Percentiles rank a stretch among this genome's conserved stretches.
These are phyloP conservation scores for Piprites chloris DNA, from an alignment of 2,113 vertebrate genomes.

Conservation along the genomic window DNA sequence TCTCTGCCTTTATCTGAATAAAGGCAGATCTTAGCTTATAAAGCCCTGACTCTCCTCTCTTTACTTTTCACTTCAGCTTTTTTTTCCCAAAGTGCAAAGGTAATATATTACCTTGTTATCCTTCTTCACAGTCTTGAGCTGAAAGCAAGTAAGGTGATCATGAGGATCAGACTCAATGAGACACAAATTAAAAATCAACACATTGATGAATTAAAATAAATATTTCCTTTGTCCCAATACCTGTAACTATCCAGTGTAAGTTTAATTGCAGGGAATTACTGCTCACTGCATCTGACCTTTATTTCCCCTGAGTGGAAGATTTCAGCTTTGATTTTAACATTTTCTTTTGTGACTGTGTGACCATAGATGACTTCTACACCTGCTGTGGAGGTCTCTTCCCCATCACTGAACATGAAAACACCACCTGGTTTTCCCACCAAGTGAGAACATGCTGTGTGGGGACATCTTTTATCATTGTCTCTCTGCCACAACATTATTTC, in stretches of 20 bases:
- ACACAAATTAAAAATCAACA: background rate
- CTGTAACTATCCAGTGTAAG: background rate
- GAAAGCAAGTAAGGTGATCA: background rate
- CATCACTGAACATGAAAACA: background rate
- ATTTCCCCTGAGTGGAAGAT: background rate
- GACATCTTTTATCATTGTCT: background rate
- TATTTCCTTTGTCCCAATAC: background rate
- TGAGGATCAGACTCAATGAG: background rate
- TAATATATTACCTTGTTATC: background rate
- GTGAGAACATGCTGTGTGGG: background rate
- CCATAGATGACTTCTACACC: background rate
- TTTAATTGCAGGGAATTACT: background rate
- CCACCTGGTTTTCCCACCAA: background rate
- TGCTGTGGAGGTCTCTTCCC: background rate
- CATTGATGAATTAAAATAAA: background rate
- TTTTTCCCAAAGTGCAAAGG: background rate
- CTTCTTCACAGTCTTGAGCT: background rate
- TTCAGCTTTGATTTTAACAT: background rate
- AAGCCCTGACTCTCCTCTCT: background rate
- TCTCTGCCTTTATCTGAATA: background rate
- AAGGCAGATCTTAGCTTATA: background rate
- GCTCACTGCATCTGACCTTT: background rate
- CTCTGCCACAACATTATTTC: background rate
- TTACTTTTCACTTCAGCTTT: background rate
- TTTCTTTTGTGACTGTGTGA: background rate